Evolutionary conservation across 2,888 invertebrate genomes (phyloP).

Genomic region (Trissolcus brochymenae): DNA sequence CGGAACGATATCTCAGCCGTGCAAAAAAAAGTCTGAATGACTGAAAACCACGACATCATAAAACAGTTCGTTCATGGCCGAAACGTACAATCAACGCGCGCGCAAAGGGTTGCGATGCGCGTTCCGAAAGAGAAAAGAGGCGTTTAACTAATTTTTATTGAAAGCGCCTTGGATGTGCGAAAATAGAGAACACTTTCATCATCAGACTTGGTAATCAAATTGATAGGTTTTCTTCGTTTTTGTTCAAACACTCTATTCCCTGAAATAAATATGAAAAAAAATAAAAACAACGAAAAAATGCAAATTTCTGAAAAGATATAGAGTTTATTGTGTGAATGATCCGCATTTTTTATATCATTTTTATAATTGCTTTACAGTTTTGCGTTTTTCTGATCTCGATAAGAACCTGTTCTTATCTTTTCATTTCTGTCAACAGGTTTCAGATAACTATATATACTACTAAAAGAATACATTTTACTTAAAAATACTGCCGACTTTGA

Average conservation of each 20-base stretch:
- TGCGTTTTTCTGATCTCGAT: conserved; percentile 23
- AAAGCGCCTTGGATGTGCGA: conserved; percentile 2
- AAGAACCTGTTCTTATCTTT: conserved; percentile 37
- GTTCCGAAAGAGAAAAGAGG: conserved; percentile 51
- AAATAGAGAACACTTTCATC: too few species aligned
- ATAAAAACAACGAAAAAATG: too few species aligned
- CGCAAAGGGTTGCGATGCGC: conserved; percentile 47
- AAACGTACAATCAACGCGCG: conserved; percentile 58
- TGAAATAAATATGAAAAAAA: too few species aligned
- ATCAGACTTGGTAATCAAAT: too few species aligned
- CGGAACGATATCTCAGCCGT: conserved; percentile 47
- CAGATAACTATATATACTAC: conserved; percentile 12
- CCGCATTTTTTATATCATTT: conserved; percentile 9
- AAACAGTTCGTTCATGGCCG: conserved; percentile 69
- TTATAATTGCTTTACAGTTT: conserved; percentile 35
- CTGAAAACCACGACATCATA: conserved; percentile 65
- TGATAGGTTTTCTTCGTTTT: too few species aligned
- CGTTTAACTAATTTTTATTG: conserved; percentile 49
- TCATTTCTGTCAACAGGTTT: conserved; percentile 37
- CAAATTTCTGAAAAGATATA: too few species aligned
- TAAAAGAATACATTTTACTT: conserved; percentile 19
- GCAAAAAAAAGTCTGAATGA: conserved; percentile 60
- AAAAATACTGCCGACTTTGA: conserved; percentile 28
- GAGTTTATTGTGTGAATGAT: conserved; percentile 18
- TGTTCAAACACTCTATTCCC: too few species aligned